Base-by-base conservation (phyloP, 1,140 invertebrate genomes). In the Nephila pilipes region DNA sequence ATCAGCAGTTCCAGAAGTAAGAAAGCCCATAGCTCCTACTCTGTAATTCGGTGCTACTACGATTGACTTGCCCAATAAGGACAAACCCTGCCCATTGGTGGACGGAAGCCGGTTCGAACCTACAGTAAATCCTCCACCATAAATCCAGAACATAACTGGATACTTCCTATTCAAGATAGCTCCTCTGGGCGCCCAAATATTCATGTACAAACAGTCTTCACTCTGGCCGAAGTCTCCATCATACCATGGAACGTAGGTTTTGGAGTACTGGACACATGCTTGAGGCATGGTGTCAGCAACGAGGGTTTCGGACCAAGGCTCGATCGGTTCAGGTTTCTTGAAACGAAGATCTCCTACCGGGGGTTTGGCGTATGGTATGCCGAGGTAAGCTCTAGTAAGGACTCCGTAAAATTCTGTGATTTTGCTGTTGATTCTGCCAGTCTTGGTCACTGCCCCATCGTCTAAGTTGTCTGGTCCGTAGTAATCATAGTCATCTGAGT, bases 1-100 rank as follows among this genome's bases (percentile, higher is more conserved):
- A 95, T 98, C 98, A 93, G 98, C 97, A 95, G 99, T 98, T 1
- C 96, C 98, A 1, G 98, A 99, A 90, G 98, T 98, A 0, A 99
- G 96, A 95, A 99, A 99, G 58, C 98, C 98, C 83, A 99, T 96
- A 93, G 98, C 98, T 87, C 99, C 99, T 0, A 99, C 96, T 32
- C 99, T 97, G 95, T 99, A 99, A 95, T 99, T 99, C 81, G 99
- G 96, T 0, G 99, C 98, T 0, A 99, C 98, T 0, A 99, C 98
- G 20, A 87, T 25, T 2, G 32, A 29, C 5, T 12, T 18, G 14
- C 57, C 85, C 1, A 99, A 97, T 0, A 99, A 97, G 94, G 98
- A 97, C 92, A 98, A 98, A 0, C 97, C 97, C 94, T 99, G 98
- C 0, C 97, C 98, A 12, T 98, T 98, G 95, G 99, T 99, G 29